phyloP scores from a whole-genome alignment of 2,113 vertebrate genomes.

The Galbula dea region DNA sequence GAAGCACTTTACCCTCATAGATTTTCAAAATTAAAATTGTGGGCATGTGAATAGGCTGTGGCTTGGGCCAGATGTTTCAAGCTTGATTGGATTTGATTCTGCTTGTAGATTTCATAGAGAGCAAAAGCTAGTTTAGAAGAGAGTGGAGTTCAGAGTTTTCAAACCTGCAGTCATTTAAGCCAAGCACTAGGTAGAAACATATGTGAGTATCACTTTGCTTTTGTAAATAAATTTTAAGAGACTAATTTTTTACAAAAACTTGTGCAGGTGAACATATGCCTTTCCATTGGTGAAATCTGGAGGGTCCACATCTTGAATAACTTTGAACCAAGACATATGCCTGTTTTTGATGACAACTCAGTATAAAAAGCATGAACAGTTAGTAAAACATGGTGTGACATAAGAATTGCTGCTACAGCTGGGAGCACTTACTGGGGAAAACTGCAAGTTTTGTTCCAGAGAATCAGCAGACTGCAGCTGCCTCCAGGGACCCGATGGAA shows the following conservation, averaged over 20 bases:
- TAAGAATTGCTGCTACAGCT: slow-evolving; percentile 22
- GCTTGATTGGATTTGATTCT: neutral
- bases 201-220: neutral
- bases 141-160: neutral
- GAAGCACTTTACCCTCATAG: neutral
- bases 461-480: neutral
- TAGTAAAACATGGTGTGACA: neutral
- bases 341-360: neutral
- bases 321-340: neutral
- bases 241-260: neutral
- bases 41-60: neutral
- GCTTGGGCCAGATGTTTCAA: neutral
- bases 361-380: slow-evolving; percentile 20
- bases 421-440: slow-evolving; percentile 13
- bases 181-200: neutral
- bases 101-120: neutral
- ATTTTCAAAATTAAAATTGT: neutral
- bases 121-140: neutral
- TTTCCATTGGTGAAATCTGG: neutral
- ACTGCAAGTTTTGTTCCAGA: neutral
- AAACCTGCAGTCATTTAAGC: neutral
- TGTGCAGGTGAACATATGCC: neutral
- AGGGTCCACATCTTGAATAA: slow-evolving; percentile 23
- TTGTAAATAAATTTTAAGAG: neutral
- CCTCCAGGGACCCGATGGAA: neutral